These are phyloP conservation scores for Paramuricea clavata DNA, from an alignment of 92 coral and sea anemone genomes.

Conservation along the genomic window DNA sequence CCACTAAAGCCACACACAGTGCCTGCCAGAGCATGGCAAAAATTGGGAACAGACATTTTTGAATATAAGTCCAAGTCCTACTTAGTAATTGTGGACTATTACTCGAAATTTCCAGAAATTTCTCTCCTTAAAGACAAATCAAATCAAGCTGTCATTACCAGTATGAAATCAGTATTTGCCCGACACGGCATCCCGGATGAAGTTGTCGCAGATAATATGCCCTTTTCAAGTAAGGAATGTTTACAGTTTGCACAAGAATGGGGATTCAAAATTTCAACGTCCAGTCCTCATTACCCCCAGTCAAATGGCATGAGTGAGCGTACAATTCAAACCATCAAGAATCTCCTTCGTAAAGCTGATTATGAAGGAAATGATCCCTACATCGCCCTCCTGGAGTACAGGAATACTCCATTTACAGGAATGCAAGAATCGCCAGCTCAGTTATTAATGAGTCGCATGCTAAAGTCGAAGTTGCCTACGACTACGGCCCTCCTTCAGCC, in stretches of 20 bases:
- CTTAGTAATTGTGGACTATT: conserved; percentile 68
- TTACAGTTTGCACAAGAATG: conserved; percentile 70
- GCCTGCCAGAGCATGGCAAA: conserved; percentile 76
- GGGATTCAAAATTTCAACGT: conserved; percentile 71
- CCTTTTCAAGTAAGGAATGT: conserved; percentile 72
- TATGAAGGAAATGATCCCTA: conserved; percentile 53
- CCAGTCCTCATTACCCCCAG: conserved; percentile 73
- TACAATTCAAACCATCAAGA: conserved; percentile 62
- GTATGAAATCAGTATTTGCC: conserved; percentile 70
- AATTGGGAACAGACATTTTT: conserved; percentile 64
- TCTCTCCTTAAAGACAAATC: conserved; percentile 66
- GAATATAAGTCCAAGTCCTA: conserved; percentile 68
- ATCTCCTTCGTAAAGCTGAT: conserved; percentile 53
- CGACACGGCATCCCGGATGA: conserved; percentile 79
- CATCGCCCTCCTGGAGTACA: conserved; percentile 64
- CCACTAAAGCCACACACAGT: conserved; percentile 51
- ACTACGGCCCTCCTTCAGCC: conserved; percentile 40
- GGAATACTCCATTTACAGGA: conserved; percentile 71
- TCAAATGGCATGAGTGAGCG: conserved; percentile 69
- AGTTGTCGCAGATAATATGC: conserved; percentile 73
- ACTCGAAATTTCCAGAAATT: conserved; percentile 69
- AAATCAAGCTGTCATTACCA: conserved; percentile 58
- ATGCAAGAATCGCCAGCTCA: conserved; percentile 70
- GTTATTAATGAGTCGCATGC: conserved; percentile 52
- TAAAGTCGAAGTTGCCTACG: conserved; percentile 36